phyloP scores from a whole-genome alignment of 2,113 vertebrate species.

The Arizona elegans region DNA sequence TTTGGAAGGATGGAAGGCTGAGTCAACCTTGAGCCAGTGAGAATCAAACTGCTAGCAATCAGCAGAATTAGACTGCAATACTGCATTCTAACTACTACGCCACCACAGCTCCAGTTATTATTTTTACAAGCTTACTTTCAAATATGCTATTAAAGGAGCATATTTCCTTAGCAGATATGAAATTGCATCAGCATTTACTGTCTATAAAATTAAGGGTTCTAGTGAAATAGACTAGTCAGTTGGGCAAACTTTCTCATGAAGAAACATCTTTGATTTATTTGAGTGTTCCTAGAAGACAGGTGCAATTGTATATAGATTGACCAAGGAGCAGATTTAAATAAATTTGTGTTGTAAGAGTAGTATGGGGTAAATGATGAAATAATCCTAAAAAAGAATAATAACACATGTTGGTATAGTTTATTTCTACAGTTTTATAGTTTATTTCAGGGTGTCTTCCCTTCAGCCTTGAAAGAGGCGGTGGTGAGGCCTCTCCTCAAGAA shows the following conservation, averaged over 20 bases:
- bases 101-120: not conserved
- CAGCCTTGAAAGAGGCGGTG: too few relatives aligned
- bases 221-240: not conserved
- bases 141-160: constrained; percentile 44
- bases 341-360: not conserved
- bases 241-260: not conserved
- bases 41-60: too few relatives aligned
- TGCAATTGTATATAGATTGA: not conserved
- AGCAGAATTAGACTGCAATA: too few relatives aligned
- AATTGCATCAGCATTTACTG: not conserved
- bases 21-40: too few relatives aligned
- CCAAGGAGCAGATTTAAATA: not conserved
- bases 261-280: not conserved
- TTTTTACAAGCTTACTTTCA: not conserved
- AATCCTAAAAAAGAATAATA: not conserved
- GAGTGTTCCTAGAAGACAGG: not conserved
- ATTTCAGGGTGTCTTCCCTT: too few relatives aligned
- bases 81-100: too few relatives aligned
- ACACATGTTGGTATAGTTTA: not conserved
- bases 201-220: too few relatives aligned
- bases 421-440: too few relatives aligned
- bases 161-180: not conserved
- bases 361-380: not conserved
- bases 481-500: too few relatives aligned
- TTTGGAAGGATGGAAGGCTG: too few relatives aligned